These are phyloP conservation scores for Ochotona curzoniae DNA, from an alignment of 2,113 vertebrate species.

Conservation along the genomic window DNA sequence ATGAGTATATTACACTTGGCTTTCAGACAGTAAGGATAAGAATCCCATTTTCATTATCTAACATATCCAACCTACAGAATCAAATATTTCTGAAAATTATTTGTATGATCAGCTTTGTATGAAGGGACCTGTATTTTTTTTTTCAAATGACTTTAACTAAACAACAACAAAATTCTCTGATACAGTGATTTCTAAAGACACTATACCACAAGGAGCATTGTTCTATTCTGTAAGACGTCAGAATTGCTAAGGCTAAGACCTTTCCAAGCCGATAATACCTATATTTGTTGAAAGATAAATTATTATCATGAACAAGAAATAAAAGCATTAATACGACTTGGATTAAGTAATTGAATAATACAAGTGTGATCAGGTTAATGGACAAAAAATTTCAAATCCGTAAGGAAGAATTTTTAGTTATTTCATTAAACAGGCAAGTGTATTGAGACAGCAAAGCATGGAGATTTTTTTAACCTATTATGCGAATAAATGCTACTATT, in stretches of 20 bases:
- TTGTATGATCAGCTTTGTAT: conserved; percentile 32
- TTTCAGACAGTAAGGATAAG: neutral
- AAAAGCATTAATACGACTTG: neutral
- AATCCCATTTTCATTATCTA: neutral
- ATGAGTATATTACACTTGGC: neutral
- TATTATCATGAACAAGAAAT: neutral
- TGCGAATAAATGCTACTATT: neutral
- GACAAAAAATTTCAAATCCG: conserved; percentile 33
- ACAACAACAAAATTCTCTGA: neutral
- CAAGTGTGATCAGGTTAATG: neutral
- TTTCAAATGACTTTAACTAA: neutral
- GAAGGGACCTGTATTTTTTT: conserved; percentile 1
- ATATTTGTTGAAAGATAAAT: neutral
- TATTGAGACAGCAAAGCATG: neutral
- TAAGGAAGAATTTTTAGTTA: neutral
- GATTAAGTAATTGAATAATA: neutral
- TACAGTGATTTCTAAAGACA: neutral
- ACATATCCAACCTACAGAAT: neutral
- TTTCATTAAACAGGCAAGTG: neutral
- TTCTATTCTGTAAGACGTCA: conserved; percentile 33
- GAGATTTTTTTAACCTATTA: neutral
- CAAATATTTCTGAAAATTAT: conserved; percentile 23
- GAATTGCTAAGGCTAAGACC: neutral
- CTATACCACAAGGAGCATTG: neutral
- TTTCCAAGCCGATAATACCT: neutral